phyloP scores from a whole-genome alignment of 1,140 invertebrate species.

The Rhagoletis zephyria region DNA sequence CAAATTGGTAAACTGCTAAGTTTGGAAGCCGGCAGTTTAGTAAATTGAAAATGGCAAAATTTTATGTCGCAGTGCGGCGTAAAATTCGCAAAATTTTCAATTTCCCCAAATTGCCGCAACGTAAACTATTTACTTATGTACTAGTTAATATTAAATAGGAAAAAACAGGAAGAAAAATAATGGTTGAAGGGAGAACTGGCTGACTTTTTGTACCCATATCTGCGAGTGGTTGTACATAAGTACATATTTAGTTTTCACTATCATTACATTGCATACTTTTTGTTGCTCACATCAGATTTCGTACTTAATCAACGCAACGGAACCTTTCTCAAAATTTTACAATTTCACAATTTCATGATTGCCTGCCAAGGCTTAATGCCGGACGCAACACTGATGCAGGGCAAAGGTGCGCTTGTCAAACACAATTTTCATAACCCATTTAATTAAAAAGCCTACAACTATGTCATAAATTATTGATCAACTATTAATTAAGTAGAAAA shows the following conservation, averaged over 20 bases:
- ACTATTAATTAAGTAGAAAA: constrained; percentile 50
- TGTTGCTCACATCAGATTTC: neutral
- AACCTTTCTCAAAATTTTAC: constrained; percentile 19
- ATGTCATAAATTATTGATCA: constrained; percentile 51
- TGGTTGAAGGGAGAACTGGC: no score
- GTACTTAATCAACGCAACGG: neutral
- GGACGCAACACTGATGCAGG: neutral
- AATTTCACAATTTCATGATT: constrained; percentile 47
- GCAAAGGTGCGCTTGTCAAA: neutral
- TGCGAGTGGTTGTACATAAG: no score
- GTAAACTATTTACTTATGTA: constrained; percentile 3
- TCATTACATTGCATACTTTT: neutral
- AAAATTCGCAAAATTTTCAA: constrained; percentile 36
- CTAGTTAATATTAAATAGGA: constrained; percentile 40
- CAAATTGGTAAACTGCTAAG: constrained; percentile 21
- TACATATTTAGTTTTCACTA: neutral
- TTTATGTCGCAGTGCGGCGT: constrained; percentile 35
- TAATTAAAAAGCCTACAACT: constrained; percentile 44
- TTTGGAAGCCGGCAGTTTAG: neutral
- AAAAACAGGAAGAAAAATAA: neutral
- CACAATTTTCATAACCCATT: constrained; percentile 31
- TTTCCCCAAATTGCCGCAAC: constrained; percentile 32
- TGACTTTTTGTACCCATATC: neutral
- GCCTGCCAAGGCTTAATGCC: neutral
- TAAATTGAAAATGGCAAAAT: constrained; percentile 17